phyloP scores from a whole-genome alignment of 2,797 vertebrate genomes.

The Eulemur coronatus region DNA sequence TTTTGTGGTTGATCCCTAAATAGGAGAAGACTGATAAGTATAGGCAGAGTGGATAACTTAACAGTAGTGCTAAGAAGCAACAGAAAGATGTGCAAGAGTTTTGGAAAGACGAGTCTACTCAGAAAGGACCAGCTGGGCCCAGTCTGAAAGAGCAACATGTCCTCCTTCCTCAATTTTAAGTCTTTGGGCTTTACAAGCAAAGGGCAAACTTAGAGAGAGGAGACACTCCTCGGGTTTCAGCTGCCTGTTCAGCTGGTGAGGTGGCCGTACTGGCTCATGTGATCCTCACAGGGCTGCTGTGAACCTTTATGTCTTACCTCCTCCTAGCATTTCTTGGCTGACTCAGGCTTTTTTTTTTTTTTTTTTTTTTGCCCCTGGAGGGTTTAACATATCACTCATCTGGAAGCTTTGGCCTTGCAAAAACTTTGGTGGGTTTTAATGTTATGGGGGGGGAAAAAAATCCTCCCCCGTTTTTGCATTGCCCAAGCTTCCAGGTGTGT shows the following conservation, averaged over 20 bases:
- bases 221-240: neutral
- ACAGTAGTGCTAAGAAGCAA: neutral
- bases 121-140: neutral
- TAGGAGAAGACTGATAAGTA: neutral
- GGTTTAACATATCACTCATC: neutral
- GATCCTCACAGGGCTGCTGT: neutral
- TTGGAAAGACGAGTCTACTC: neutral
- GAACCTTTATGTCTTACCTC: neutral
- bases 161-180: neutral
- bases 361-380: neutral
- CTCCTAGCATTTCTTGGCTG: neutral
- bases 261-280: neutral
- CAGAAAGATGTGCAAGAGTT: neutral
- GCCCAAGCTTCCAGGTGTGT: too few relatives aligned
- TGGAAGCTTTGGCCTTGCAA: conserved; percentile 13
- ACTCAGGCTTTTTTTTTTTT: conserved; percentile 10
- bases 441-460: too few relatives aligned
- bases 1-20: neutral
- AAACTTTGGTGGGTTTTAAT: too few relatives aligned
- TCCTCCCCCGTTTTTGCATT: too few relatives aligned
- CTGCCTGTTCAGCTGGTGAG: neutral
- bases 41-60: neutral
- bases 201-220: neutral
- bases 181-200: neutral
- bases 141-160: neutral